Percentiles rank a stretch among this genome's conserved stretches.
Evolutionary conservation across 2,113 vertebrate genomes (phyloP).

Genomic region (Burhinus bistriatus): DNA sequence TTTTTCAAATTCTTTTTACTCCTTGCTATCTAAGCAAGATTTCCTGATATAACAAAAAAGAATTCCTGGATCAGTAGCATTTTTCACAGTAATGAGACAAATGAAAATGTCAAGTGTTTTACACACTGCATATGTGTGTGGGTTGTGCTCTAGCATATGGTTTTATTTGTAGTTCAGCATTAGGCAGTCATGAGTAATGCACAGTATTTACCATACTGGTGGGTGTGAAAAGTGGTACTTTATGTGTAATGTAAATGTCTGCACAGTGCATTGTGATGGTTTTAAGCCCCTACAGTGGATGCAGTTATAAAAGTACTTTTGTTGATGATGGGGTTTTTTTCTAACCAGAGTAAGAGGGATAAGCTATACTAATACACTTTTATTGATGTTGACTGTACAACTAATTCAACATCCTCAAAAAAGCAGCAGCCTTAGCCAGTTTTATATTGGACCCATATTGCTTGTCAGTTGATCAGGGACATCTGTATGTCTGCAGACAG

Average conservation of each 20-base stretch:
- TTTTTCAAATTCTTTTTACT: neutral
- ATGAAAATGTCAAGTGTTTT: conserved; percentile 18
- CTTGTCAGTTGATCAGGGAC: neutral
- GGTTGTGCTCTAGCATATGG: conserved; percentile 5
- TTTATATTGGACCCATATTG: neutral
- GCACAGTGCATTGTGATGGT: neutral
- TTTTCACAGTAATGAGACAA: neutral
- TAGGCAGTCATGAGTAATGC: conserved; percentile 13
- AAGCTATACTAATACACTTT: neutral
- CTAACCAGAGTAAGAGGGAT: neutral
- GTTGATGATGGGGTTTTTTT: rapidly evolving
- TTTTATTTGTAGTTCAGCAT: conserved; percentile 35
- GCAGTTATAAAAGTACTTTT: neutral
- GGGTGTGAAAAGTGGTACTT: neutral
- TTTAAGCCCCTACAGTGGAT: neutral
- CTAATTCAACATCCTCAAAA: neutral
- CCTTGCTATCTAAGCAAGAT: neutral
- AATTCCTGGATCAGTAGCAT: neutral
- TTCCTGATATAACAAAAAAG: neutral
- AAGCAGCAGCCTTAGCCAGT: neutral
- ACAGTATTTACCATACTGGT: neutral
- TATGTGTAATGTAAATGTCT: neutral
- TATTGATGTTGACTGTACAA: neutral
- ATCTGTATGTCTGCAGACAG: neutral
- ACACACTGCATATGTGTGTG: neutral